phyloP scores from a whole-genome alignment of 2,113 vertebrate species.

The Muntiacus muntjak region DNA sequence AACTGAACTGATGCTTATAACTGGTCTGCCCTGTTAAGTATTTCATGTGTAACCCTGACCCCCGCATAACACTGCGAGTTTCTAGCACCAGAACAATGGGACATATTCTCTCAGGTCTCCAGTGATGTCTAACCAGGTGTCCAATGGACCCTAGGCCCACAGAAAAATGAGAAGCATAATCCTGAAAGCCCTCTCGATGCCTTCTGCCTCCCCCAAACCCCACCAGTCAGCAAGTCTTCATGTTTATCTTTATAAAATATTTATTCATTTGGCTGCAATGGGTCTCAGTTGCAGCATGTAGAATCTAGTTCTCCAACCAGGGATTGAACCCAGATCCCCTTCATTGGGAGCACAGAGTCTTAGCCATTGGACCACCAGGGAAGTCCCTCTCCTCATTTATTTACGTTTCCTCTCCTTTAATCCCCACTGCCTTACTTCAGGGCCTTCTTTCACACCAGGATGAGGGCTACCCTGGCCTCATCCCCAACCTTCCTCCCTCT shows the following conservation, averaged over 20 bases:
- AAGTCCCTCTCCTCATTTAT: not conserved
- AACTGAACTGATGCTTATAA: not conserved
- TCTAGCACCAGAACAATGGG: not conserved
- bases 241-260: not conserved
- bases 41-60: not conserved
- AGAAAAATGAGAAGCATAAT: not conserved
- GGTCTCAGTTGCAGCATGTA: not conserved
- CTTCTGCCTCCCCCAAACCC: not conserved
- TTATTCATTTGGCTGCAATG: not conserved
- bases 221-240: not conserved
- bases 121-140: not conserved
- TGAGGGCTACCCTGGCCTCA: not conserved
- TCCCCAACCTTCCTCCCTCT: not conserved
- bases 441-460: not conserved
- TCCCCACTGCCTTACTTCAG: not conserved
- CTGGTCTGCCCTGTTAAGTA: not conserved
- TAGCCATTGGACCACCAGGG: not conserved
- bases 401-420: not conserved
- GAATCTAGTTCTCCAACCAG: not conserved
- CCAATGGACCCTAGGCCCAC: not conserved
- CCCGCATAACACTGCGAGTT: not conserved
- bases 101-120: not conserved
- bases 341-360: not conserved
- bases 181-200: not conserved
- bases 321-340: not conserved